Percentiles rank a stretch among this genome's conserved stretches.
Conservation (phyloP, 2,888 invertebrate species). For the Eulithis prunata region DNA sequence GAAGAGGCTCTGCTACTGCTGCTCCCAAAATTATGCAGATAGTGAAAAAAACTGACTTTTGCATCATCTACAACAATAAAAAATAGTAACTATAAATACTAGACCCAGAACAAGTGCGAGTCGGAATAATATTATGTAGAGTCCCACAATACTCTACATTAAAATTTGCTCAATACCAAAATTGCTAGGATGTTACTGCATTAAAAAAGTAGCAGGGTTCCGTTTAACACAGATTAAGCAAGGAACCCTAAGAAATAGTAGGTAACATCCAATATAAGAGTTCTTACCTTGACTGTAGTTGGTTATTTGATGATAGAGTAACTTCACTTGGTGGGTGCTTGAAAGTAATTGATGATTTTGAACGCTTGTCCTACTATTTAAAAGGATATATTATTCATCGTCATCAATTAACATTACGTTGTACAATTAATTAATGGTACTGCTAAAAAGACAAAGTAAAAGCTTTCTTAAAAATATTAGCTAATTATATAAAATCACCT, state of each 20-base stretch:
- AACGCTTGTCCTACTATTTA: slow-evolving; percentile 16
- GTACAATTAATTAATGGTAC: slow-evolving; percentile 21
- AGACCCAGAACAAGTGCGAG: neutral
- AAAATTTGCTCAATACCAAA: too few species aligned
- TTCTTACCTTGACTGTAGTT: slow-evolving; percentile 21
- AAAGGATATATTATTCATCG: slow-evolving; percentile 1
- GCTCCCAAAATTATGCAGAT: slow-evolving; percentile 22
- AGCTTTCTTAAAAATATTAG: slow-evolving; percentile 9
- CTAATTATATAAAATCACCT: neutral
- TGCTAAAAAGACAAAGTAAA: slow-evolving; percentile 1
- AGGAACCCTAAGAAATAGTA: neutral
- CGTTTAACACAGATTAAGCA: neutral
- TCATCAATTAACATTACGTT: slow-evolving; percentile 13
- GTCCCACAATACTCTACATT: too few species aligned
- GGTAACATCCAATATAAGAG: too few species aligned
- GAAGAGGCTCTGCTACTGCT: slow-evolving; percentile 24
- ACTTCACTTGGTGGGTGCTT: slow-evolving; percentile 16
- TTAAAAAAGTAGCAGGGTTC: too few species aligned
- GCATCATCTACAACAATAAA: slow-evolving; percentile 21
- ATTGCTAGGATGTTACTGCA: too few species aligned
- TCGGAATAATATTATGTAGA: neutral
- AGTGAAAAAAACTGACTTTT: slow-evolving; percentile 12
- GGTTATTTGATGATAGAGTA: neutral
- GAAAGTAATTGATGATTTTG: slow-evolving; percentile 21
- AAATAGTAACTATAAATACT: neutral